phyloP scores from a whole-genome alignment of 2,888 invertebrate species.

The Pantelozetes paolii region DNA sequence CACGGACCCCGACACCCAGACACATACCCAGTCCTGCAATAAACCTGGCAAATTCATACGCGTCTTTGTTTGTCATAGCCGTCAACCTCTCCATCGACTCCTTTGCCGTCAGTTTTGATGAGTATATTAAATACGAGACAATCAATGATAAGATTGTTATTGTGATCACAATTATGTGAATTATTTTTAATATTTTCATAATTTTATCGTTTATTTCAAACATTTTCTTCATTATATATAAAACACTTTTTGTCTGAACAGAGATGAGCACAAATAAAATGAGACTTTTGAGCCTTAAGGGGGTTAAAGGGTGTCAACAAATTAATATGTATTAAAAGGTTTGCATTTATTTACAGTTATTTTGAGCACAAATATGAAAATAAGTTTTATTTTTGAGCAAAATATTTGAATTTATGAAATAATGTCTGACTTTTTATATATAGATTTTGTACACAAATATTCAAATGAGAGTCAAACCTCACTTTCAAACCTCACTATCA shows the following conservation, averaged over 20 bases:
- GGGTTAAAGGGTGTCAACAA: no score
- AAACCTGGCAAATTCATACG: slow-evolving; percentile 3
- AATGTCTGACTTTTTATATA: not conserved
- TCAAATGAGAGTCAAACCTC: not conserved
- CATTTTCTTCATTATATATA: not conserved
- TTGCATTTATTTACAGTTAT: no score
- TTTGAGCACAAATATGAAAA: no score
- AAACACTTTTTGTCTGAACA: no score
- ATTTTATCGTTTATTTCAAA: not conserved
- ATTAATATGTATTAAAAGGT: no score
- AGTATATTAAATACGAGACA: not conserved
- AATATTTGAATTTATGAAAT: not conserved
- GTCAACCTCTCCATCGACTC: not conserved
- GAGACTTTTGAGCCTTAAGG: no score
- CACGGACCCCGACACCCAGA: not conserved
- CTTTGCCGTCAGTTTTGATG: not conserved
- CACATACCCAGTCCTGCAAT: not conserved
- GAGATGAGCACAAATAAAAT: not conserved
- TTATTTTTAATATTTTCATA: not conserved
- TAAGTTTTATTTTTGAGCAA: not conserved
- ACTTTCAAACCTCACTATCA: not conserved
- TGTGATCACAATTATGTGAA: not conserved
- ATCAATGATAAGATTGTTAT: slow-evolving; percentile 11
- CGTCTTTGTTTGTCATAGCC: slow-evolving; percentile 4
- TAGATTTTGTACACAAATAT: not conserved